These are phyloP conservation scores for Drosophila mimetica DNA, from an alignment of 2,888 invertebrate species.

Conservation along the genomic window DNA sequence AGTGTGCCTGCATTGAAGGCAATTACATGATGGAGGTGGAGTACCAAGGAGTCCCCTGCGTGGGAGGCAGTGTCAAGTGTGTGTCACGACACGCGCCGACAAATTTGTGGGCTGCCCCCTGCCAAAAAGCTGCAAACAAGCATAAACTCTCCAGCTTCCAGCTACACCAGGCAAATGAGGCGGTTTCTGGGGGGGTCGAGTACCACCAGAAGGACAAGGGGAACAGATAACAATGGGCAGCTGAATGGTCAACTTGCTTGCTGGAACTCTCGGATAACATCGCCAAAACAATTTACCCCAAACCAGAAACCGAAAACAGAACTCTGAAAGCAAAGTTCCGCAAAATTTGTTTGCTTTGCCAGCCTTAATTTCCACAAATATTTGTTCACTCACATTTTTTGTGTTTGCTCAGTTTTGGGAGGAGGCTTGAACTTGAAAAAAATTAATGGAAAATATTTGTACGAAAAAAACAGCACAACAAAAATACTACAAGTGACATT, in stretches of 20 bases:
- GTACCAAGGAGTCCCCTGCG: background rate
- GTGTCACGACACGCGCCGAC: constrained; percentile 66
- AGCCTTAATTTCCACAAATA: constrained; percentile 71
- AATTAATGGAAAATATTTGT: constrained; percentile 66
- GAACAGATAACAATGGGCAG: constrained; percentile 47
- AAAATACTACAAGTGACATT: constrained; percentile 62
- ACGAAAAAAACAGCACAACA: constrained; percentile 17
- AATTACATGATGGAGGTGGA: constrained; percentile 17
- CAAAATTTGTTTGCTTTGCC: constrained; percentile 57
- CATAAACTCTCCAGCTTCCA: constrained; percentile 28
- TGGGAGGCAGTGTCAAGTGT: constrained; percentile 69
- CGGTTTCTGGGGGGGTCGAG: background rate
- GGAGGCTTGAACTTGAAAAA: constrained; percentile 47
- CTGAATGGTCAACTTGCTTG: constrained; percentile 35
- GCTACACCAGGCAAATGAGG: constrained; percentile 10
- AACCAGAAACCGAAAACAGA: constrained; percentile 18
- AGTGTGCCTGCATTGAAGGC: constrained; percentile 30
- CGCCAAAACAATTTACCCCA: constrained; percentile 42
- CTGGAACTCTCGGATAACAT: constrained; percentile 19
- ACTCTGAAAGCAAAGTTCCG: constrained; percentile 51
- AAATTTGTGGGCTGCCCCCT: constrained; percentile 52
- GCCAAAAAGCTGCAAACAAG: constrained; percentile 38
- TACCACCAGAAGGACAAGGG: constrained; percentile 1
- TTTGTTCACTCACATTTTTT: constrained; percentile 45
- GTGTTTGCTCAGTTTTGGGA: constrained; percentile 10